Conservation (phyloP, 1,140 invertebrate species). For the Zaprionus ghesquierei region DNA sequence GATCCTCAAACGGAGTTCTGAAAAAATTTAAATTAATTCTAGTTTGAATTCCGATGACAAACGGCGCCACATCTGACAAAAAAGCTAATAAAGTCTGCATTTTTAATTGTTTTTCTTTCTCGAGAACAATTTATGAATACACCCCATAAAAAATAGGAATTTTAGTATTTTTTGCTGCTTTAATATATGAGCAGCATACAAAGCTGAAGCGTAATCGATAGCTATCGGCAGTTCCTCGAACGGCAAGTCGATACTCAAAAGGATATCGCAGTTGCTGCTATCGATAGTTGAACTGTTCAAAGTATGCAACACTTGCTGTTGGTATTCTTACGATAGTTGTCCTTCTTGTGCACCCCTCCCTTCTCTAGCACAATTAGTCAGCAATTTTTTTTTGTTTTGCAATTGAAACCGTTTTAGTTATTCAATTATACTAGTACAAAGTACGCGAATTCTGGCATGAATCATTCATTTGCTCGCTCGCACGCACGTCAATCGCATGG, state of each 20-base stretch:
- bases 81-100: constrained; percentile 3
- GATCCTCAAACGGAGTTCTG: constrained; percentile 29
- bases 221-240: not conserved
- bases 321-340: not conserved
- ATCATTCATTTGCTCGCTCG: constrained; percentile 3
- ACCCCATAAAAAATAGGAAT: not conserved
- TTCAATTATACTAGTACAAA: not conserved
- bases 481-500: not conserved
- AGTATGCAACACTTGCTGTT: not conserved
- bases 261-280: no score
- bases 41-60: constrained; percentile 57
- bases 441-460: constrained; percentile 1
- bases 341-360: not conserved
- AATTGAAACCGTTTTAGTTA: not conserved
- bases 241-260: no score
- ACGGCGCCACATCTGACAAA: constrained; percentile 58
- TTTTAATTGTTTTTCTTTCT: not conserved
- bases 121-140: not conserved
- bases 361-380: not conserved
- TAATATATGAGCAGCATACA: not conserved
- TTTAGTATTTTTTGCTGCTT: not conserved
- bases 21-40: constrained; percentile 66
- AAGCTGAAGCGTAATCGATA: not conserved
- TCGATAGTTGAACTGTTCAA: not conserved
- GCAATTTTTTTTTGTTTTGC: not conserved